Evolutionary conservation across 2,113 vertebrate genomes (phyloP), one percentile per base, ranked within the genome.

Genomic region (Forbesichthys papilliferus): DNA sequence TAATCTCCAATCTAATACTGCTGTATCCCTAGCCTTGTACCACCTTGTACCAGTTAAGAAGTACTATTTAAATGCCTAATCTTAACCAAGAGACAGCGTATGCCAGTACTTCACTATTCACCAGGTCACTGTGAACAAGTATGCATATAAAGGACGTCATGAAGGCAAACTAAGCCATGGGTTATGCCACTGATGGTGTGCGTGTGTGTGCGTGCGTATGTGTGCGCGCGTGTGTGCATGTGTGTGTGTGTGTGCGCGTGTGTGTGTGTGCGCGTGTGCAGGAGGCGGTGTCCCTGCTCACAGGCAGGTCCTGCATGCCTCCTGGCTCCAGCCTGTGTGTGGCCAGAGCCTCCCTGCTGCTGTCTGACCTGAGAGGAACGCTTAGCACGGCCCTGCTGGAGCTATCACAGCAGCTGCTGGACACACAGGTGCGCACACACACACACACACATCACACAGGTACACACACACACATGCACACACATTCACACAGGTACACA

Each of bases 221-320:
- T 66, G 12, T 69, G 0, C 52, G 13, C 58, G 8, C 71, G 4
- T 42, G 36, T 34, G 13, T 34, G 36, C 56, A 42, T 67, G 55
- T 71, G 10, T 13, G 11, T 51, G 53, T 48, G 20, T 20, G 52
- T 61, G 18, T 61, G 36, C 18, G 46, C 42, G 42, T 18, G 46
- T 11, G 18, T 9, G 27, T 64, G 0, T 66, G 12, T 69, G 0
- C 52, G 13, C 58, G 8, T 73, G 4, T 42, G 36, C 54, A 94
- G 93, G 85, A 90, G 68, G 83, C 80, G 1, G 81, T 93, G 47
- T 77, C 61, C 12, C 64, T 93, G 57, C 83, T 94, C 18, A 91
- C 90, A 55, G 88, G 74, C 2, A 54, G 51, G 4, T 69, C 51
- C 3, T 59, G n/a, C 13, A 78, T 90, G 65, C 84, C 91, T 55